Conservation (phyloP, 2,888 invertebrate genomes). For the Trachelus iudaicus region DNA sequence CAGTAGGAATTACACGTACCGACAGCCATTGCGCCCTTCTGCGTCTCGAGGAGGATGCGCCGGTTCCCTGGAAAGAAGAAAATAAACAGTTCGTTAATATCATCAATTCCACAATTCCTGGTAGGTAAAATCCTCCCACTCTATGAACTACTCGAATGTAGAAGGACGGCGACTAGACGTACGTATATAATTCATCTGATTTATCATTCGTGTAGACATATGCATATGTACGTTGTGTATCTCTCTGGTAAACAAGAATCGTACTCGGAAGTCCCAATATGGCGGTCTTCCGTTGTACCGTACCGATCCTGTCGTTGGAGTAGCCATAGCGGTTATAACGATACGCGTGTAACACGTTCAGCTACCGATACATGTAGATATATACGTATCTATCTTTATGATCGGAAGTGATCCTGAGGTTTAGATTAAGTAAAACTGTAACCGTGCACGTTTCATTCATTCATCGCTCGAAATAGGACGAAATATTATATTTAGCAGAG, state of each 20-base stretch:
- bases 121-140: neutral
- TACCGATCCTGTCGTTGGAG: neutral
- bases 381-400: neutral
- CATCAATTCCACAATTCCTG: neutral
- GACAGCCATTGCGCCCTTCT: slow-evolving; percentile 14
- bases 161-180: neutral
- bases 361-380: neutral
- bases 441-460: slow-evolving; percentile 55
- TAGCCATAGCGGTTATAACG: neutral
- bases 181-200: neutral
- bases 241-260: slow-evolving; percentile 1
- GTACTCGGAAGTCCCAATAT: slow-evolving; percentile 22
- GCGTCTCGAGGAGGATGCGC: neutral
- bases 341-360: neutral
- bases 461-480: slow-evolving; percentile 60
- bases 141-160: neutral
- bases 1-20: slow-evolving; percentile 6
- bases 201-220: slow-evolving; percentile 2
- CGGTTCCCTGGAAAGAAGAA: neutral
- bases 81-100: neutral
- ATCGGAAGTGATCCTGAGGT: neutral
- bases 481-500: slow-evolving; percentile 57
- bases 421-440: neutral
- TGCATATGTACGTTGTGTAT: slow-evolving; percentile 7
- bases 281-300: slow-evolving; percentile 15